Base-by-base conservation (phyloP, 2,797 vertebrate species). In the Aphelocoma californica region DNA sequence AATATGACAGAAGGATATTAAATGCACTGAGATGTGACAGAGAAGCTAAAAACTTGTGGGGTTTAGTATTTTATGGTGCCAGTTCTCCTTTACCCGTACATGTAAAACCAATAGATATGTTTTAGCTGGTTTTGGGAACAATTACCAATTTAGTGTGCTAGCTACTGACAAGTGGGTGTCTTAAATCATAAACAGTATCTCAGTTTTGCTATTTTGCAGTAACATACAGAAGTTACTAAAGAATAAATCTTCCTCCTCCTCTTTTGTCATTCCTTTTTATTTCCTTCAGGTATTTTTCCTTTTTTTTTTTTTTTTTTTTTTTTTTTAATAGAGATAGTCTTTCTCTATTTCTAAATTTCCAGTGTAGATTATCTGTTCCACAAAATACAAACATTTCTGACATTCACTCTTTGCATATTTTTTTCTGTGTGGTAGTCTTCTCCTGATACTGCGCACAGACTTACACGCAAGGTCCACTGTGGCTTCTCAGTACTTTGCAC, bases 1-100 rank as follows among this genome's bases (percentile, higher is more conserved):
- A 98, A 98, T 97, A 95, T 91, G 96, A 97, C 96, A 98, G 96
- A 97, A 97, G 83, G 97, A 97, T 98, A 98, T 98, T 98, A 98
- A 97, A 97, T 95, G 96, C 98, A 98, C 96, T 97, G 98, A 97
- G 88, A 97, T 98, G 97, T 98, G 97, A 98, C 96, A 97, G 96
- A 96, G 97, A 95, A 97, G 70, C 96, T 97, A 95, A 98, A 96
- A 98, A 96, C 70, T 95, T 97, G 88, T 97, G 93, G 74, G 79
- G 92, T 97, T 97, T 97, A 93, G 95, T 97, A 90, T 97, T 98
- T 98, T 97, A 97, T 97, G 92, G 90, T 93, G 81, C 79, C 92
- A 91, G 71, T 90, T 94, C 86, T 94, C 80, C 93, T 97, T 89
- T 85, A 93, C 83, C 86, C 91, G 83, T 74, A 87, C 91, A 81